phyloP scores from a whole-genome alignment of 2,888 invertebrate species.

The Ommatoiulus sabulosus region DNA sequence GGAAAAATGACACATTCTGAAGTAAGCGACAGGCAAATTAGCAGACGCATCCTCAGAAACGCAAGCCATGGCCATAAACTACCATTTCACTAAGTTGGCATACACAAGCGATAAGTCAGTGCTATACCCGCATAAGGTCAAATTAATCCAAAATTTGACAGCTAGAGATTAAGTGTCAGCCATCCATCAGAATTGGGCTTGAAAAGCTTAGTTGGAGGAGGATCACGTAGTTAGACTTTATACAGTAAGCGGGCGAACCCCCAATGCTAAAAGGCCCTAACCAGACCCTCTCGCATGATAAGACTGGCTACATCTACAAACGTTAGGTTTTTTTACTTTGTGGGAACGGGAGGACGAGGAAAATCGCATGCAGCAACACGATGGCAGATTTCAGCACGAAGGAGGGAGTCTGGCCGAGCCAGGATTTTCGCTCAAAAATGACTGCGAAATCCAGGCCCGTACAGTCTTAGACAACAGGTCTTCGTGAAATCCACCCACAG shows the following conservation, averaged over 20 bases:
- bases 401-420: background rate
- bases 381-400: slow-evolving; percentile 21
- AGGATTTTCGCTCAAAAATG: background rate
- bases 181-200: no score
- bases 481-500: slow-evolving; percentile 54
- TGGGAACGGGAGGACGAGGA: background rate
- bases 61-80: no score
- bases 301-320: background rate
- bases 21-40: no score
- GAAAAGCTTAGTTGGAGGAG: background rate
- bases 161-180: no score
- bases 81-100: no score
- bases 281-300: background rate
- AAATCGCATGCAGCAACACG: slow-evolving; percentile 14
- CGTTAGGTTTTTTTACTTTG: background rate
- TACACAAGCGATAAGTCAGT: no score
- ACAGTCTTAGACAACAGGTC: background rate
- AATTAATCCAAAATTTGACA: no score
- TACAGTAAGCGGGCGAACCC: background rate
- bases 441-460: slow-evolving; percentile 21
- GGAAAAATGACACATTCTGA: no score
- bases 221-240: background rate
- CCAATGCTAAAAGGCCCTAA: background rate
- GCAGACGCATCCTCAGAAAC: no score
- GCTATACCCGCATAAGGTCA: no score